These are phyloP conservation scores for Taeniopygia guttata DNA, from an alignment of 2,797 vertebrate genomes.

Conservation along the genomic window DNA sequence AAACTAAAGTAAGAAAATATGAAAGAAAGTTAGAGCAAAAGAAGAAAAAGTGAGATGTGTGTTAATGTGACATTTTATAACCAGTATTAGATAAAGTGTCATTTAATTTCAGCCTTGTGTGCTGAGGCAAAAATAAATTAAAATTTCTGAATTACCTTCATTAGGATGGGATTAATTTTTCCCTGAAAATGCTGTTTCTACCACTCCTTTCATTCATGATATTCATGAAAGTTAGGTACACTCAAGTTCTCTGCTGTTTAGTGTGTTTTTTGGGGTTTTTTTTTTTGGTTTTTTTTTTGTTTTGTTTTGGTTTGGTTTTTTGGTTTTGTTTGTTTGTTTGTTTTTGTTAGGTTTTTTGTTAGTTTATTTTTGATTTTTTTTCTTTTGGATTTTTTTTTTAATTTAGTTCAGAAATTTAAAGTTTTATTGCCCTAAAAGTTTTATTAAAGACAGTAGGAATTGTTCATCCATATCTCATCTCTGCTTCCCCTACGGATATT, in stretches of 20 bases:
- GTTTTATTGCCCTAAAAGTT: background rate
- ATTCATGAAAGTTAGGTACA: background rate
- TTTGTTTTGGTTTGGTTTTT: too few species aligned
- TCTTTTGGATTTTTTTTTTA: background rate
- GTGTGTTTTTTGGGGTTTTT: background rate
- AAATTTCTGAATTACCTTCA: background rate
- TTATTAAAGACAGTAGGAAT: background rate
- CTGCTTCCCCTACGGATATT: background rate
- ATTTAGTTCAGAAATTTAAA: background rate
- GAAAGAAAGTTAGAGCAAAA: background rate
- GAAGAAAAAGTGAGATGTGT: background rate
- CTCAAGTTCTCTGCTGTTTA: background rate
- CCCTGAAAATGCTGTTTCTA: accelerated
- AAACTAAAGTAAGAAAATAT: background rate
- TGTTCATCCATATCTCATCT: background rate
- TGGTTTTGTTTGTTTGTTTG: too few species aligned
- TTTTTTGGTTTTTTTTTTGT: background rate
- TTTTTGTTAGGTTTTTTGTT: too few species aligned
- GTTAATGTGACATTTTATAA: background rate
- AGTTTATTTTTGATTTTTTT: too few species aligned
- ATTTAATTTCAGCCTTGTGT: background rate
- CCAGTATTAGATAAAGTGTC: background rate
- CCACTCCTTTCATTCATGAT: background rate
- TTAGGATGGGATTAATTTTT: background rate
- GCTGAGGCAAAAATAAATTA: background rate